Conservation (phyloP, 35 echinoderm and acorn worm genomes). For the Heliocidaris tuberculata region DNA sequence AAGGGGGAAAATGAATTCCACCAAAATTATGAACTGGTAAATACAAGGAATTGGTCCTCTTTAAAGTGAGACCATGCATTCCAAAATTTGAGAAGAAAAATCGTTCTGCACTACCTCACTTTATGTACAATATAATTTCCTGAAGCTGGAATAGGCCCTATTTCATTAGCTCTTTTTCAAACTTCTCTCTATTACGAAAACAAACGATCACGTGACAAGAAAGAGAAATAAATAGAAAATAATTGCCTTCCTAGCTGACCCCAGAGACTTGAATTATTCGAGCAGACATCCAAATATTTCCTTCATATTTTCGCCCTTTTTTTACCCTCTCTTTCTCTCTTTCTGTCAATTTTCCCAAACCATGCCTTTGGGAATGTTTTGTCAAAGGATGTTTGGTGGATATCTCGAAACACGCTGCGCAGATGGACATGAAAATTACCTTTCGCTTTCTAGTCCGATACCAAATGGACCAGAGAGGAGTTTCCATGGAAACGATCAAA, state of each 20-base stretch:
- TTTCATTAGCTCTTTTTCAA: no score
- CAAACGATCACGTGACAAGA: not conserved
- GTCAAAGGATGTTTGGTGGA: not conserved
- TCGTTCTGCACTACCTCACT: no score
- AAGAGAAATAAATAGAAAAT: not conserved
- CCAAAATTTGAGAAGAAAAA: no score
- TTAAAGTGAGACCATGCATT: no score
- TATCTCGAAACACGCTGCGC: slow-evolving; percentile 8
- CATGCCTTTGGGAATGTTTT: not conserved
- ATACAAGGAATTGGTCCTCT: no score
- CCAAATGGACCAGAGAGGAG: not conserved
- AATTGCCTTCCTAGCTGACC: not conserved
- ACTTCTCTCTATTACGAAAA: not conserved
- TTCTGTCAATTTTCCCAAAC: not conserved
- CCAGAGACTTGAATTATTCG: not conserved
- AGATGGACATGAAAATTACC: slow-evolving; percentile 11
- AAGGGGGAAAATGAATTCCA: no score
- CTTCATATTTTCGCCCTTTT: not conserved
- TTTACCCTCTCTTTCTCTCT: not conserved
- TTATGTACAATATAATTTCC: no score
- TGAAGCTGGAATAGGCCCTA: no score
- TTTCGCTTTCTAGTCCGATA: not conserved
- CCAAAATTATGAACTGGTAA: no score
- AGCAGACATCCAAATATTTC: slow-evolving; percentile 17
- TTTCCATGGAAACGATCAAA: not conserved